Base-by-base conservation (phyloP, 2,113 vertebrate genomes). In the Leptobrachium ailaonicum region DNA sequence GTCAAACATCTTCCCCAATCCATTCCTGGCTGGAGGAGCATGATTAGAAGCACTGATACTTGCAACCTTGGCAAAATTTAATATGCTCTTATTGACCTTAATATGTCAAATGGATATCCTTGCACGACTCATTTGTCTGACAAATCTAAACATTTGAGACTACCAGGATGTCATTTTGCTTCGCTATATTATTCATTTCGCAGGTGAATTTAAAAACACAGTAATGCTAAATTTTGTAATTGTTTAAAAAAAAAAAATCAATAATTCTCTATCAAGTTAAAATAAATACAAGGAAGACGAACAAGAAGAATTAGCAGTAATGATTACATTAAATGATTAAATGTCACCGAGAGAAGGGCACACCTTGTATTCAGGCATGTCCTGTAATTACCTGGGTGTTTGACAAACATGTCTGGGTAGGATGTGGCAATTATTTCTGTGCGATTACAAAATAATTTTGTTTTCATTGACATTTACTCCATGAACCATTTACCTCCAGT, bases 311-410 rank as follows among this genome's bases (percentile, higher is more conserved):
- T 71, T 71, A 79, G 58, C 44, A 72, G 11, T 60, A n/a, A 43
- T 44, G 44, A 53, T 79, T 79, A 54, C 69, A 72, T 79, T 14
- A 70, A 79, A 72, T 71, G 44, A 79, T 79, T 72, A 79, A 66
- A 8, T 56, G n/a, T 44, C 64, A 54, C 40, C 11, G 40, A 66
- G 32, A 79, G 66, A 47, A 66, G 11, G 66, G 41, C 70, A 79
- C 77, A 50, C 77, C 77, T 79, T 72, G 70, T 56, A 43, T 41
- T 79, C 54, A 66, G 69, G 62, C 69, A 42, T 66, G 69, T 73
- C 77, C 70, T 73, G 40, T 72, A 66, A 73, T 72, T 72, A 73
- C 44, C 14, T 73, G 70, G 77, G 77, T 79, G 77, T 73, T 64
- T 73, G 63, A 63, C 40, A 72, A 40, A 72, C 70, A 66, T 72